These are phyloP conservation scores for Beroe forskalii DNA, from an alignment of 37 sponge, comb jelly and placozoan species.

Conservation along the genomic window DNA sequence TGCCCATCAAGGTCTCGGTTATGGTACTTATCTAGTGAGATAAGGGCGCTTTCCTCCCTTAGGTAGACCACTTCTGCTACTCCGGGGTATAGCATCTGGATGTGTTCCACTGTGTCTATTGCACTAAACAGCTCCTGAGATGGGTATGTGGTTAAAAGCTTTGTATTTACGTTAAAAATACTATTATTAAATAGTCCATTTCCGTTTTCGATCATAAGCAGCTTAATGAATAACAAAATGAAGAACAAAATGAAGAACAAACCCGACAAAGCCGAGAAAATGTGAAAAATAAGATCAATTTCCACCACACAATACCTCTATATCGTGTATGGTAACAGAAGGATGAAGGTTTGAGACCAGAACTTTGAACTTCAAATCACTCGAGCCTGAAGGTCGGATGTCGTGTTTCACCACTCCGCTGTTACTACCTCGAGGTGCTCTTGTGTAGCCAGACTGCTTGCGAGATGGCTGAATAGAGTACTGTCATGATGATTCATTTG, in stretches of 20 bases:
- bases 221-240: background rate
- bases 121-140: constrained; percentile 48
- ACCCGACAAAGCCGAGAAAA: background rate
- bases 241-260: background rate
- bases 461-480: no score
- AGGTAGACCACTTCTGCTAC: constrained; percentile 19
- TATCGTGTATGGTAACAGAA: constrained; percentile 35
- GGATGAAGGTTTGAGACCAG: constrained; percentile 52
- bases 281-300: no score
- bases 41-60: constrained; percentile 15
- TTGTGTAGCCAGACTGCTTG: no score
- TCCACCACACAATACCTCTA: no score
- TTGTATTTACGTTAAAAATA: background rate
- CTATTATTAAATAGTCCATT: no score
- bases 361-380: constrained; percentile 37
- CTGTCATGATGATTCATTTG: no score
- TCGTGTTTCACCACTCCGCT: no score
- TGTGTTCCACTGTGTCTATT: constrained; percentile 34
- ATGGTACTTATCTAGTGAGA: constrained; percentile 23
- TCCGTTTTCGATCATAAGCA: no score
- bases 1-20: constrained; percentile 56
- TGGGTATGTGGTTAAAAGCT: background rate
- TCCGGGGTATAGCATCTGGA: constrained; percentile 50
- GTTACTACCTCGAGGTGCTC: no score
- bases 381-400: no score